Evolutionary conservation across 2,797 vertebrate species (phyloP).

Genomic region (Mus spretus): DNA sequence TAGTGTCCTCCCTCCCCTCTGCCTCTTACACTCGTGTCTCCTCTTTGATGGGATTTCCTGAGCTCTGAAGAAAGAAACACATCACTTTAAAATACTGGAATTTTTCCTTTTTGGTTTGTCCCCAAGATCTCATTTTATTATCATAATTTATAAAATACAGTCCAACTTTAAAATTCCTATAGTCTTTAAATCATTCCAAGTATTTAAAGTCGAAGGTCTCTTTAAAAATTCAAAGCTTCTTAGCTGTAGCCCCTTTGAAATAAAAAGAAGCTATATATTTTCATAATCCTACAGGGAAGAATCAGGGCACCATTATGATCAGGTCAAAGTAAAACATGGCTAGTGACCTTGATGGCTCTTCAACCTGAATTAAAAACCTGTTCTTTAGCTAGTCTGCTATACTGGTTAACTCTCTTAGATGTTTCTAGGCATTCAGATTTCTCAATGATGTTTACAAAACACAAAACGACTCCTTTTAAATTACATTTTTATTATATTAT

Average conservation of each 20-base stretch:
- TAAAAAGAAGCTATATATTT: not conserved
- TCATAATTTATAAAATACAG: not conserved
- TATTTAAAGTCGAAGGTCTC: not conserved
- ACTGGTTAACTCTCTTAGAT: not conserved
- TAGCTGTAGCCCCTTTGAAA: not conserved
- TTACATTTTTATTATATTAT: not conserved
- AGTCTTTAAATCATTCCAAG: not conserved
- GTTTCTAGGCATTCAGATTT: not conserved
- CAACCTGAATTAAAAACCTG: not conserved
- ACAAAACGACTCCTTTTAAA: not conserved
- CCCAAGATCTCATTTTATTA: not conserved
- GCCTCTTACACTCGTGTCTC: not conserved
- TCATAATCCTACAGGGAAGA: not conserved
- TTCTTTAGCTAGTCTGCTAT: not conserved
- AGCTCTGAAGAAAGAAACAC: not conserved
- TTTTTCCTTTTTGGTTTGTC: not conserved
- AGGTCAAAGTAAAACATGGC: not conserved
- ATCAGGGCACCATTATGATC: not conserved
- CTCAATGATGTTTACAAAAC: constrained; percentile 36
- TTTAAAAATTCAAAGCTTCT: not conserved
- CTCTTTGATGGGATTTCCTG: not conserved
- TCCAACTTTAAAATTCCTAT: not conserved
- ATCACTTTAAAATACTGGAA: not conserved
- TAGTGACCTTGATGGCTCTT: not conserved
- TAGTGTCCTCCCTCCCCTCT: not conserved